Evolutionary conservation across 2,113 vertebrate genomes (phyloP).

Genomic region (Coracopsis vasa): DNA sequence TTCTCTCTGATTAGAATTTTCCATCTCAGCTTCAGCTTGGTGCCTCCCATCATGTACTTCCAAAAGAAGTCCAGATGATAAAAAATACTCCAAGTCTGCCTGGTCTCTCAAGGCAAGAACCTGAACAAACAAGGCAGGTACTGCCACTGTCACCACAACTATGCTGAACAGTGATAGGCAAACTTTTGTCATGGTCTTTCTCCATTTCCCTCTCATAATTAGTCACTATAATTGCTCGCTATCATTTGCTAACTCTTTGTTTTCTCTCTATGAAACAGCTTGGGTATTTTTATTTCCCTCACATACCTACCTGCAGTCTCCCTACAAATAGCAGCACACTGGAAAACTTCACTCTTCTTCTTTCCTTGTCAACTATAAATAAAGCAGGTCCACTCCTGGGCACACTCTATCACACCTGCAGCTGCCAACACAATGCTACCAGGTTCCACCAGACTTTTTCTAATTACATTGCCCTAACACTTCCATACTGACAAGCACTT

Average conservation of each 20-base stretch:
- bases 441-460: not conserved
- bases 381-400: not conserved
- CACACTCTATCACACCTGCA: not conserved
- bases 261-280: not conserved
- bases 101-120: not conserved
- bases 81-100: not conserved
- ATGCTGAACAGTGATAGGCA: not conserved
- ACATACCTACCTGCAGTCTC: not conserved
- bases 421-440: not conserved
- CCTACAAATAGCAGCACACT: not conserved
- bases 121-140: not conserved
- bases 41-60: not conserved
- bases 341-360: not conserved
- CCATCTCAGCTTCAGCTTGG: not conserved
- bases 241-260: not conserved
- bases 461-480: not conserved
- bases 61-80: not conserved
- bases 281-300: not conserved
- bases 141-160: accelerated
- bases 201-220: not conserved
- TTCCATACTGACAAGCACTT: not conserved
- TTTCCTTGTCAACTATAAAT: not conserved
- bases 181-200: not conserved
- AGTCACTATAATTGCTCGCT: not conserved
- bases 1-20: not conserved